Percentiles rank a stretch among this genome's conserved stretches.
Evolutionary conservation across 2,113 vertebrate genomes (phyloP).

Genomic region (Eptatretus burgeri): DNA sequence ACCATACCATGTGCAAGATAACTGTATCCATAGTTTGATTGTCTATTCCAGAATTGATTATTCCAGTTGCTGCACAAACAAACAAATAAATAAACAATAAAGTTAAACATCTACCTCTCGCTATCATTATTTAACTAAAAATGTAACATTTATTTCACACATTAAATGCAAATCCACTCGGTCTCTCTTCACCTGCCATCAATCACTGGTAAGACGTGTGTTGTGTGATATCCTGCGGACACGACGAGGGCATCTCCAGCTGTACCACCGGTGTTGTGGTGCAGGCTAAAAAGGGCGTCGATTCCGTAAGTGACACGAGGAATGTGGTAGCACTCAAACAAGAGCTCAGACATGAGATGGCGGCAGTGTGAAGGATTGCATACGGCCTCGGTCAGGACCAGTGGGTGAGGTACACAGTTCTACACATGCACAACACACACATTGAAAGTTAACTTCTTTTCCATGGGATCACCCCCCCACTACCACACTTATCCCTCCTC

Average conservation of each 20-base stretch:
- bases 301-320: conserved; percentile 57
- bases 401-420: conserved; percentile 29
- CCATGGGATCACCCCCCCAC: conserved; percentile 61
- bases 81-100: too few species aligned
- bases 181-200: conserved; percentile 51
- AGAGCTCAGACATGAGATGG: conserved; percentile 48
- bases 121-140: too few species aligned
- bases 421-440: too few species aligned
- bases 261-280: conserved; percentile 11
- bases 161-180: too few species aligned
- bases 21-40: too few species aligned
- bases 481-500: conserved; percentile 60
- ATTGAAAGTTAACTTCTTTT: conserved; percentile 50
- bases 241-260: conserved; percentile 30
- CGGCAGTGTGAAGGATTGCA: conserved; percentile 29
- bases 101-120: too few species aligned
- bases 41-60: too few species aligned
- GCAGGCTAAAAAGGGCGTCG: conserved; percentile 50
- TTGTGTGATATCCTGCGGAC: conserved; percentile 71
- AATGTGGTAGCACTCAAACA: conserved; percentile 73
- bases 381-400: conserved; percentile 31
- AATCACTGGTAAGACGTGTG: conserved; percentile 57
- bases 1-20: too few species aligned
- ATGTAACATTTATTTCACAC: too few species aligned
- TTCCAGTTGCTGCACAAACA: too few species aligned